Conservation (phyloP, 2,888 invertebrate species). For the Lepeophtheirus nordmannii region DNA sequence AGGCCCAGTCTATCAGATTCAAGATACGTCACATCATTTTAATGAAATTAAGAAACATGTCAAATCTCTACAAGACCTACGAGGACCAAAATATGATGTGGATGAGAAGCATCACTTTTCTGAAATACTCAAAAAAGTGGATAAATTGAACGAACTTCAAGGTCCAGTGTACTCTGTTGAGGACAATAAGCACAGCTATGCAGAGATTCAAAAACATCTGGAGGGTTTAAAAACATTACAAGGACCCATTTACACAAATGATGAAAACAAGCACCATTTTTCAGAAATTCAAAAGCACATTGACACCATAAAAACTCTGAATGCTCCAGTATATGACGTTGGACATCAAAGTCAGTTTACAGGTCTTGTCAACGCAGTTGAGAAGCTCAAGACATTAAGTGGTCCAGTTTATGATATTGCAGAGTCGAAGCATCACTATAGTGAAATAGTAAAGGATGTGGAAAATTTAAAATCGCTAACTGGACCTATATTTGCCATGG, state of each 20-base stretch:
- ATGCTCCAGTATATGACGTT: conserved; percentile 16
- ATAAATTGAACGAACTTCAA: conserved; percentile 1
- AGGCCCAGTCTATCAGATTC: conserved; percentile 16
- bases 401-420: conserved; percentile 21
- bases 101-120: conserved; percentile 14
- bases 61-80: not conserved
- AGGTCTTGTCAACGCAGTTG: conserved; percentile 6
- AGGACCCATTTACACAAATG: conserved; percentile 16
- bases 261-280: conserved; percentile 19
- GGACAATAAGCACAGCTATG: conserved; percentile 16
- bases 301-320: conserved; percentile 8
- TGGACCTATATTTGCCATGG: conserved; percentile 9
- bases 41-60: conserved; percentile 15
- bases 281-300: conserved; percentile 15
- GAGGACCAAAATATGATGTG: conserved; percentile 15
- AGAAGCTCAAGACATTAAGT: not conserved
- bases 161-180: conserved; percentile 21
- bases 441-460: conserved; percentile 10
- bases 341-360: conserved; percentile 5
- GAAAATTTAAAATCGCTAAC: conserved; percentile 10
- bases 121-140: conserved; percentile 10
- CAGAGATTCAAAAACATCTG: conserved; percentile 19
- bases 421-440: conserved; percentile 8
- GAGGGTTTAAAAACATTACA: not conserved
- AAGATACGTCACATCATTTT: conserved; percentile 21